Evolutionary conservation across 2,797 vertebrate species (phyloP).

Genomic region (Acrocephalus scirpaceus): DNA sequence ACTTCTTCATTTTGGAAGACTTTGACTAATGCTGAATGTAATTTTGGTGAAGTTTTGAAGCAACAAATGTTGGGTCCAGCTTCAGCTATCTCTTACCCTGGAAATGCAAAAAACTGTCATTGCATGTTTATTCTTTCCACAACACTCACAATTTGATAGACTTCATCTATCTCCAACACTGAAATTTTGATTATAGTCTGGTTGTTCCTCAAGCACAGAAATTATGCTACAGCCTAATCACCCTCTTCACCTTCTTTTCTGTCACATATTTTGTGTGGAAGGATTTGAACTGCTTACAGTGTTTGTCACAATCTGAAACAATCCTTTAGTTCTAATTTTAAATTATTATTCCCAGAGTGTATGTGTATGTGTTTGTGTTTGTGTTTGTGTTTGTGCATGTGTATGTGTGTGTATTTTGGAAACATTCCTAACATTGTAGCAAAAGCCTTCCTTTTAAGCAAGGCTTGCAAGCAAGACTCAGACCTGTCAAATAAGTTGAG

Average conservation of each 20-base stretch:
- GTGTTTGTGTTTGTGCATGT: background rate
- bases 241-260: background rate
- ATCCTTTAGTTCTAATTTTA: background rate
- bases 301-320: background rate
- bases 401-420: background rate
- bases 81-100: background rate
- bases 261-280: background rate
- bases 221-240: background rate
- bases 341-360: background rate
- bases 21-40: background rate
- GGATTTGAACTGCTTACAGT: background rate
- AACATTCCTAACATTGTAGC: background rate
- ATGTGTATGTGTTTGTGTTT: fast-evolving
- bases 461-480: background rate
- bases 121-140: background rate
- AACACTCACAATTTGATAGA: background rate
- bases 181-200: background rate
- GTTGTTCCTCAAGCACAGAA: background rate
- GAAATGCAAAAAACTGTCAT: background rate
- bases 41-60: background rate
- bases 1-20: background rate
- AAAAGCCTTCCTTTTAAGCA: background rate
- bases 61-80: background rate
- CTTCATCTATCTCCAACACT: background rate
- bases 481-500: background rate